A percentile compares a stretch with the other conserved stretches of the same genome.
Evolutionary conservation across 2,888 invertebrate species (phyloP).

Genomic region (Drosophila algonquin): DNA sequence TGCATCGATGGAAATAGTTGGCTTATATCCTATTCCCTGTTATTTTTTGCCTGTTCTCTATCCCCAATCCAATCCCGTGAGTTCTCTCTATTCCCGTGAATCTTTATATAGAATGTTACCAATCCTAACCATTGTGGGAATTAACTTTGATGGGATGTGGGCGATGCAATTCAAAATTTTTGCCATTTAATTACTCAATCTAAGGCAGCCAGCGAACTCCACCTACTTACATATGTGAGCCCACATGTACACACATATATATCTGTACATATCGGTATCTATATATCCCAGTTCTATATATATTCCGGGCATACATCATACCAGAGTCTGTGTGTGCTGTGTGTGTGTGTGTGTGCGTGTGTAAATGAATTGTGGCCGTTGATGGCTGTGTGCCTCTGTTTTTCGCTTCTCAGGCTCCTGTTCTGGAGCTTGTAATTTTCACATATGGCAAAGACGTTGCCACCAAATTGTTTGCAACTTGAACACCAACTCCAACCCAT

Average conservation of each 20-base stretch:
- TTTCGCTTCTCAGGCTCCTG: slow-evolving; percentile 19
- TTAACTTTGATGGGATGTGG: not conserved
- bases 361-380: slow-evolving; percentile 18
- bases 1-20: not conserved
- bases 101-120: slow-evolving; percentile 15
- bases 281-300: not conserved
- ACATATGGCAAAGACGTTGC: slow-evolving; percentile 47
- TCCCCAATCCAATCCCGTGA: not conserved
- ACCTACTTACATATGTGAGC: slow-evolving; percentile 43
- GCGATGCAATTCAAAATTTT: slow-evolving; percentile 65
- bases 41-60: not conserved
- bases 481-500: not conserved
- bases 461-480: slow-evolving; percentile 1
- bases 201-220: slow-evolving; percentile 22
- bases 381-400: slow-evolving; percentile 8
- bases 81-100: not conserved
- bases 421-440: slow-evolving; percentile 49
- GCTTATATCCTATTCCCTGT: not conserved
- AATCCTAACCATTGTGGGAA: slow-evolving; percentile 18
- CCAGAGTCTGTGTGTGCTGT: not conserved
- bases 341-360: slow-evolving; percentile 3
- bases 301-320: not conserved
- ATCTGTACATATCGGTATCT: slow-evolving; percentile 11
- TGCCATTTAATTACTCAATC: slow-evolving; percentile 71
- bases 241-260: slow-evolving; percentile 1